Base-by-base conservation (phyloP, 1,140 invertebrate genomes). In the Homarus americanus region DNA sequence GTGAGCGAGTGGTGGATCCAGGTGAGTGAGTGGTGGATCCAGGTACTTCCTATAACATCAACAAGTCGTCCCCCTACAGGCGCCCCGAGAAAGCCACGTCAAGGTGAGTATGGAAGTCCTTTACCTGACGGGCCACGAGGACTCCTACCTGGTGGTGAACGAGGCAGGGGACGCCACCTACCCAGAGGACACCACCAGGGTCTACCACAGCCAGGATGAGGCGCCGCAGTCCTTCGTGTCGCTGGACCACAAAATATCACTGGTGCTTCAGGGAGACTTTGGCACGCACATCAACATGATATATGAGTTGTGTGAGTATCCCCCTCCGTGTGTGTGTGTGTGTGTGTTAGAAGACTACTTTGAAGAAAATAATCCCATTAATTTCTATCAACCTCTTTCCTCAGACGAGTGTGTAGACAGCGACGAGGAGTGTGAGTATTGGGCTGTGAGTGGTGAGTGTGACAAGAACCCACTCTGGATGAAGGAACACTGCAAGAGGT, bases 351-450 rank as follows among this genome's bases (percentile, higher is more conserved):
- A n/a, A n/a, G n/a, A n/a, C n/a, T n/a, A n/a, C n/a, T n/a, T n/a
- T n/a, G n/a, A n/a, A n/a, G n/a, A n/a, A n/a, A n/a, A n/a, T n/a
- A n/a, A n/a, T n/a, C n/a, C n/a, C n/a, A n/a, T n/a, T n/a, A n/a
- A n/a, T n/a, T n/a, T n/a, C n/a, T n/a, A n/a, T n/a, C n/a, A n/a
- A n/a, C n/a, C n/a, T n/a, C n/a, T n/a, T 40, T 66, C 28, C 40
- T n/a, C 88, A 90, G 88, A 90, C 38, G 84, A 87, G n/a, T 92
- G 91, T 40, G 9, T 2, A n/a, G 91, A 92, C 44, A 66, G 44
- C 17, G 44, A 82, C 44, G 40, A 38, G n/a, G 80, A 84, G 85
- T 92, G 91, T 32, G 36, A 49, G 63, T 87, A 84, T 32, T 92
- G 90, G 90, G 90, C 90, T 0, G 90, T 72, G 0, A 38, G 41